A percentile compares a stretch with the other conserved stretches of the same genome.
Evolutionary conservation across 2,113 vertebrate genomes (phyloP).

Genomic region (Thymallus thymallus): DNA sequence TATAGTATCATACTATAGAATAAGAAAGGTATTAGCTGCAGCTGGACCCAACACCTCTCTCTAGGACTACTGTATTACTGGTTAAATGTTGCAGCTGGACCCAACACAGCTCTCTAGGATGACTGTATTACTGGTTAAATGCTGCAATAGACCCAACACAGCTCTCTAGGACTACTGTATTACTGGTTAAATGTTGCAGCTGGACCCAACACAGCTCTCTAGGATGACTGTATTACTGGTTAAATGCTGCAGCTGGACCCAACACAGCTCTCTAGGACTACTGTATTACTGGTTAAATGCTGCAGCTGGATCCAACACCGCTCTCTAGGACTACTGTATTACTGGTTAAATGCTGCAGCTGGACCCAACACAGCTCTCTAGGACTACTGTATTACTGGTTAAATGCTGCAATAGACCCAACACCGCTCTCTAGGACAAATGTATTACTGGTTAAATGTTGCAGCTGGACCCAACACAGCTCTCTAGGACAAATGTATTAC

Average conservation of each 20-base stretch:
- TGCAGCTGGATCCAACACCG: slow-evolving; percentile 29
- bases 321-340: slow-evolving; percentile 30
- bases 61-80: slow-evolving; percentile 30
- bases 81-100: slow-evolving; percentile 25
- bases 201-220: slow-evolving; percentile 30
- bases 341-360: slow-evolving; percentile 21
- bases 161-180: slow-evolving; percentile 29
- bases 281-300: slow-evolving; percentile 28
- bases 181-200: slow-evolving; percentile 25
- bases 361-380: slow-evolving; percentile 30
- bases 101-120: slow-evolving; percentile 32
- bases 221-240: slow-evolving; percentile 28
- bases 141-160: slow-evolving; percentile 31
- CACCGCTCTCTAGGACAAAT: slow-evolving; percentile 38
- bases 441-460: slow-evolving; percentile 40
- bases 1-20: too few species aligned
- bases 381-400: slow-evolving; percentile 30
- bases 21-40: slow-evolving; percentile 46
- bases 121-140: slow-evolving; percentile 25
- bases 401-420: slow-evolving; percentile 27
- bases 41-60: slow-evolving; percentile 30
- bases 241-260: slow-evolving; percentile 23
- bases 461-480: slow-evolving; percentile 29
- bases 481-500: slow-evolving; percentile 44
- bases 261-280: slow-evolving; percentile 31